Conservation (phyloP, 2,888 invertebrate genomes). For the Papilio elwesi region DNA sequence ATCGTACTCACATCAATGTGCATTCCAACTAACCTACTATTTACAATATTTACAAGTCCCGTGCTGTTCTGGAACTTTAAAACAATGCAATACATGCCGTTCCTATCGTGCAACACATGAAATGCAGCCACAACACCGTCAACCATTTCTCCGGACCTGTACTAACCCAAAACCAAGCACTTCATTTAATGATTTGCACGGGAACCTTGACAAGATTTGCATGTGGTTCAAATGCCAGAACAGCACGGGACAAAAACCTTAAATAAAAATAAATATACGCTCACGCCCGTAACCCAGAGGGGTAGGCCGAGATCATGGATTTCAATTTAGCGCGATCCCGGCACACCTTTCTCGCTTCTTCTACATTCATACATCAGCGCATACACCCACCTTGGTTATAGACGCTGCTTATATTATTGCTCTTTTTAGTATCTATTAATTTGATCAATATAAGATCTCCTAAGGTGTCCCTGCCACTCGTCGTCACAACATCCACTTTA, state of each 20-base stretch:
- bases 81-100: constrained; percentile 33
- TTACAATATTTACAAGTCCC: constrained; percentile 33
- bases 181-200: constrained; percentile 26
- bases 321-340: too few species aligned
- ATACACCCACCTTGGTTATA: too few species aligned
- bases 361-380: too few species aligned
- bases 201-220: constrained; percentile 22
- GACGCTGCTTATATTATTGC: too few species aligned
- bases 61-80: constrained; percentile 30
- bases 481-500: too few species aligned
- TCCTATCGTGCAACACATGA: constrained; percentile 17
- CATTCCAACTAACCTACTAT: constrained; percentile 7
- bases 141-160: background rate
- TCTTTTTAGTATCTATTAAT: too few species aligned
- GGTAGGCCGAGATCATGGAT: too few species aligned
- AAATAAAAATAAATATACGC: too few species aligned
- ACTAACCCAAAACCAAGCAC: background rate
- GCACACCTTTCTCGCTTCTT: too few species aligned
- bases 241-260: constrained; percentile 12
- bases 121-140: constrained; percentile 4
- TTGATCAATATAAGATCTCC: too few species aligned
- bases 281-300: too few species aligned
- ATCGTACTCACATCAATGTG: background rate
- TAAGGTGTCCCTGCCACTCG: too few species aligned
- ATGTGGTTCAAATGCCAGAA: constrained; percentile 31